These are phyloP conservation scores for Ctenoplectra terminalis DNA, from an alignment of 1,140 invertebrate species.

Conservation along the genomic window DNA sequence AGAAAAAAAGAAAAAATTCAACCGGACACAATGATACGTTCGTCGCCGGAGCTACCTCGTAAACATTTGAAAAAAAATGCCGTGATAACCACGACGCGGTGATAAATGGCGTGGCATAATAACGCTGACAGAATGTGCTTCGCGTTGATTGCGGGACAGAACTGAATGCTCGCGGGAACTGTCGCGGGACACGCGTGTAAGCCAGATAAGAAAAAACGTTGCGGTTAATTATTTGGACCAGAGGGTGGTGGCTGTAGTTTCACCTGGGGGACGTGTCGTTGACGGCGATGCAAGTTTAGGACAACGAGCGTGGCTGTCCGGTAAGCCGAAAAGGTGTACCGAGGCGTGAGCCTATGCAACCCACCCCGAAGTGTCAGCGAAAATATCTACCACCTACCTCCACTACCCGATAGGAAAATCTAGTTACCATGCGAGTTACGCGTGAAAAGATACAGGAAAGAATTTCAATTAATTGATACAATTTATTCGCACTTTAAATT, in stretches of 20 bases:
- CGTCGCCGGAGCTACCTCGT: not conserved
- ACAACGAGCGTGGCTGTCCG: no score
- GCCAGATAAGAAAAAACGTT: constrained; percentile 57
- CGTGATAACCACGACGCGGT: constrained; percentile 37
- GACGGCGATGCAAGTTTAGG: not conserved
- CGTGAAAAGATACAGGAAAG: no score
- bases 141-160: constrained; percentile 26
- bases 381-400: no score
- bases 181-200: constrained; percentile 23
- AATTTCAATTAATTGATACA: no score
- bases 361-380: no score
- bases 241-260: no score
- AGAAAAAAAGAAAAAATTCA: not conserved
- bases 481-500: no score
- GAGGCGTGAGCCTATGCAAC: no score
- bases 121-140: constrained; percentile 48
- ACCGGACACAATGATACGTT: not conserved
- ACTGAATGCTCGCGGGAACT: constrained; percentile 34
- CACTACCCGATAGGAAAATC: no score
- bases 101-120: constrained; percentile 48
- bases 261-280: not conserved
- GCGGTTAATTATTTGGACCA: constrained; percentile 52
- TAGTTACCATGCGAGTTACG: no score
- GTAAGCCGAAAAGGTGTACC: no score
- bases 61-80: constrained; percentile 44